These are phyloP conservation scores for Plemyria rubiginata DNA, from an alignment of 2,888 invertebrate genomes.

Conservation along the genomic window DNA sequence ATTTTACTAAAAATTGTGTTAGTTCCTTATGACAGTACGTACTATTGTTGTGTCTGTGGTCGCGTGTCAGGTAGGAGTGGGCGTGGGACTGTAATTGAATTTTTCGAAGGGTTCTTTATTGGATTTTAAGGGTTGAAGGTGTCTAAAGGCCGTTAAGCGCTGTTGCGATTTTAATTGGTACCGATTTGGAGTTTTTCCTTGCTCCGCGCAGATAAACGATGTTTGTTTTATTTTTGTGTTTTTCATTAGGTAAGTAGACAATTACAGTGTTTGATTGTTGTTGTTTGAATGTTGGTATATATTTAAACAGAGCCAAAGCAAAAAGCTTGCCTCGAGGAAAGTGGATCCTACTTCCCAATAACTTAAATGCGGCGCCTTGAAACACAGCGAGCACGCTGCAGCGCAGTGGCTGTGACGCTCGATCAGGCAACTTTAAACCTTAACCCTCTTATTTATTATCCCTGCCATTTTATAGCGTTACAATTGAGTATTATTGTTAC, in stretches of 20 bases:
- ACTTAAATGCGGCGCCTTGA: too few species aligned
- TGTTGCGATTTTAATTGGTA: slow-evolving; percentile 42
- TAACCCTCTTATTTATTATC: too few species aligned
- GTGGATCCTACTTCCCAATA: too few species aligned
- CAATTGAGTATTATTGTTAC: too few species aligned
- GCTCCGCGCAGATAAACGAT: slow-evolving; percentile 10
- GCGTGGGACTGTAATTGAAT: slow-evolving; percentile 57
- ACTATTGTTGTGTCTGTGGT: slow-evolving; percentile 9
- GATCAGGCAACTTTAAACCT: too few species aligned
- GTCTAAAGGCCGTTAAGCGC: slow-evolving; percentile 36
- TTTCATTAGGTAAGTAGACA: not conserved
- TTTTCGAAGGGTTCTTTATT: slow-evolving; percentile 58
- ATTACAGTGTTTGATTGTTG: not conserved
- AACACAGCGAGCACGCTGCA: too few species aligned
- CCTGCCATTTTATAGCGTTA: too few species aligned
- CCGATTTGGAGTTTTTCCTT: slow-evolving; percentile 33
- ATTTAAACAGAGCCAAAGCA: too few species aligned
- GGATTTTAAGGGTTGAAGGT: slow-evolving; percentile 47
- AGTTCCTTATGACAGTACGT: not conserved
- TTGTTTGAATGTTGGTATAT: not conserved
- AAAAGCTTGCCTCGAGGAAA: too few species aligned
- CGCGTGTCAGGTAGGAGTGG: slow-evolving; percentile 30
- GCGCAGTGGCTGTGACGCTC: too few species aligned
- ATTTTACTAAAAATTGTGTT: not conserved
- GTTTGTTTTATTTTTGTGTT: slow-evolving; percentile 10